Conservation (phyloP, 2,797 vertebrate genomes). For the Novumbra hubbsi region DNA sequence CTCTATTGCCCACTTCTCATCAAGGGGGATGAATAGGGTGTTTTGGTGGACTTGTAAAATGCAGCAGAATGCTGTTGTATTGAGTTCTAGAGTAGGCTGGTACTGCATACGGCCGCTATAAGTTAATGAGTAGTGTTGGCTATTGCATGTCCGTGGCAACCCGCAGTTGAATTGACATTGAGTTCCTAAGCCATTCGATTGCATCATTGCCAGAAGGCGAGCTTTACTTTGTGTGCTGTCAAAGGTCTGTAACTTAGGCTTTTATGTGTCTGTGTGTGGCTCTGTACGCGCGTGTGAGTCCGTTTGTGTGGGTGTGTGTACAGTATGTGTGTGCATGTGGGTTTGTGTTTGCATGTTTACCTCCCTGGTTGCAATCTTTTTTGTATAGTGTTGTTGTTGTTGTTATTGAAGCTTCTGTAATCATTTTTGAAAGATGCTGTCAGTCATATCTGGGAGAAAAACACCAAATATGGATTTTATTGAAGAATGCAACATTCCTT, state of each 20-base stretch:
- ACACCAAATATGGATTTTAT: slow-evolving; percentile 27
- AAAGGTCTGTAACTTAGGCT: neutral
- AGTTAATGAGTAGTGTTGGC: neutral
- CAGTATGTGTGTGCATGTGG: neutral
- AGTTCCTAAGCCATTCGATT: neutral
- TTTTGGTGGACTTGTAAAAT: neutral
- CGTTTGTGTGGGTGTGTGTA: neutral
- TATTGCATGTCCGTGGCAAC: neutral
- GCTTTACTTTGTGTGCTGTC: neutral
- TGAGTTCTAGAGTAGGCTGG: neutral
- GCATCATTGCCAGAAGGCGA: neutral
- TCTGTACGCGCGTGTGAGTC: neutral
- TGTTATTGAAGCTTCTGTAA: slow-evolving; percentile 25
- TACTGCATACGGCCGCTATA: neutral
- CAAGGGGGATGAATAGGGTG: slow-evolving; percentile 28
- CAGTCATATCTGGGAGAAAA: slow-evolving; percentile 31
- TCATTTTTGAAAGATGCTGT: slow-evolving; percentile 25
- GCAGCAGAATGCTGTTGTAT: neutral
- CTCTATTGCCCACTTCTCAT: slow-evolving; percentile 32
- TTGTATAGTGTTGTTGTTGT: slow-evolving; percentile 1
- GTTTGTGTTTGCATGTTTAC: slow-evolving; percentile 11
- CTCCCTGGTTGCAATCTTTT: slow-evolving; percentile 1
- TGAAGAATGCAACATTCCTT: slow-evolving; percentile 39
- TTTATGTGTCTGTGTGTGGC: neutral
- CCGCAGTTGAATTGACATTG: neutral